Evolutionary conservation across 2,888 invertebrate genomes (phyloP), one percentile per base, ranked within the genome.

Genomic region (Strigamia maritima): DNA sequence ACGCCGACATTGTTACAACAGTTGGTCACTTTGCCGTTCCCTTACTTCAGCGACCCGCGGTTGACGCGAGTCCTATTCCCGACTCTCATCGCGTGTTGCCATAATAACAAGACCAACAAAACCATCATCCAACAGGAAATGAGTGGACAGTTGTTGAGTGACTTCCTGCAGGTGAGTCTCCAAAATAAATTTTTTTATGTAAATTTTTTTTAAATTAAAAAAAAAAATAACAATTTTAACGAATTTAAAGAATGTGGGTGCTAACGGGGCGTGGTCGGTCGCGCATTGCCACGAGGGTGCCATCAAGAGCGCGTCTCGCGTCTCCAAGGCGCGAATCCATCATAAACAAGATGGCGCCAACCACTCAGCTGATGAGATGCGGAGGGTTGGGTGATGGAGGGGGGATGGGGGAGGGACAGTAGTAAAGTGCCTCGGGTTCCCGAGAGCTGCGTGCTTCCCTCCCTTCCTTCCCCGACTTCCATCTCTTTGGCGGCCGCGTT

Each of bases 1-100:
- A 89, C 91, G 24, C 92, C 92, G 0, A 92, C 93, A 54, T 94
- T 88, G n/a, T 89, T 95, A 26, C 94, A 94, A 86, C 94, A 93
- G 83, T 88, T 96, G 74, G 94, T 94, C 87, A 91, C 86, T 49
- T 87, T 95, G 82, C 95, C 95, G 0, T 94, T 88, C 85, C 92
- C 92, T 83, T 95, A 94, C 89, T 93, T 95, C 86, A 92, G 93
- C 75, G 92, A 93, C 80, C 90, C 90, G 35, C 85, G 87, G 1
- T 89, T 94, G 82, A 91, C 91, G 80, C 89, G 89, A 81, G 90
- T 92, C 78, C 89, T 95, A 78, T 90, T 94, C 86, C 94, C 95
- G 0, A 93, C 94, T 0, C 88, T 95, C 70, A 89, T 94, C 80
- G 92, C 93, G 28, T 89, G 90, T 85, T 89, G 92, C 84, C 87